Evolutionary conservation across 2,113 vertebrate genomes (phyloP).

Genomic region (Anser brachyrhynchus): DNA sequence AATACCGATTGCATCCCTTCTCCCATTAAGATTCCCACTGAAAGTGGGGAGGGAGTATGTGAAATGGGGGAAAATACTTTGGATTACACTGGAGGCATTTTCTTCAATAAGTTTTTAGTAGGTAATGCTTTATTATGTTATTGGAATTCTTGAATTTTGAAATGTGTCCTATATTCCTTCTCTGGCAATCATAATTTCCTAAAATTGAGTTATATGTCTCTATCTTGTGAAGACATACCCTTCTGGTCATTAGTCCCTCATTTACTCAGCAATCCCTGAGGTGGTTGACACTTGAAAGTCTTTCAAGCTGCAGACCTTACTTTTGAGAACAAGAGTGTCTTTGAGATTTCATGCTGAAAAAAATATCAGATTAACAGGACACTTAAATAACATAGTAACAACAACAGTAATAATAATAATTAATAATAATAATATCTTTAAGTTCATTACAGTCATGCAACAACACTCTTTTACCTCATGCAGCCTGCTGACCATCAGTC

Average conservation of each 20-base stretch:
- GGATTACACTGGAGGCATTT: background rate
- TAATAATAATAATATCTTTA: background rate
- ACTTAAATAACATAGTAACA: background rate
- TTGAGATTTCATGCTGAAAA: background rate
- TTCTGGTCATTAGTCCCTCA: background rate
- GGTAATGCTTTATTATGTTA: background rate
- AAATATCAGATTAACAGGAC: background rate
- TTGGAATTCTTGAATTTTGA: conserved; percentile 11
- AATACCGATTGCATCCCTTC: background rate
- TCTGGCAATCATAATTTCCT: background rate
- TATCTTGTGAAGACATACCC: background rate
- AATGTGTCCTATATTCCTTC: background rate
- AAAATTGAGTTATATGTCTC: background rate
- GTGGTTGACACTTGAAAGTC: background rate
- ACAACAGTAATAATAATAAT: background rate
- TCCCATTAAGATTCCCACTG: accelerated
- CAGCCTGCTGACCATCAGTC: background rate
- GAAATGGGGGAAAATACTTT: background rate
- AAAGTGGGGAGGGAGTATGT: background rate
- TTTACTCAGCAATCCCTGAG: background rate
- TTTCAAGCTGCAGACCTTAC: background rate
- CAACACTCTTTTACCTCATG: background rate
- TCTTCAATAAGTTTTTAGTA: background rate
- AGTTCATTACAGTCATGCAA: background rate
- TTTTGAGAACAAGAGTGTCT: background rate